Base-by-base conservation (phyloP, 2,113 vertebrate genomes). In the Enhydra lutris region DNA sequence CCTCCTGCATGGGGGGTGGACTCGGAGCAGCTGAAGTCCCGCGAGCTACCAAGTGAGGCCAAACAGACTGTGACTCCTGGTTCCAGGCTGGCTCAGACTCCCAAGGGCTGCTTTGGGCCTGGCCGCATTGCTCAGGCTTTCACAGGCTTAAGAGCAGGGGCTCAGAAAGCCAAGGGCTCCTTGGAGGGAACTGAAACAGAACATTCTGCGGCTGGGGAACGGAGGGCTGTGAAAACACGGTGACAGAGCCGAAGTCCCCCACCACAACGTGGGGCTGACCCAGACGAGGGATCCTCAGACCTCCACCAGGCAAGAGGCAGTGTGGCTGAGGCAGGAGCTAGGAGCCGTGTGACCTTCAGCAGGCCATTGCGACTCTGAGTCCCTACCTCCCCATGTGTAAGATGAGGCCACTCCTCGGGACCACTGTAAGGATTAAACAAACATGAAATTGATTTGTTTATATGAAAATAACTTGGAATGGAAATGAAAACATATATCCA, bases 401-500 rank as follows among this genome's bases (percentile, higher is more conserved):
- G 39, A 91, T 47, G 39, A 89, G 24, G n/a, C 83, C 86, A 14
- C 39, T 63, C 89, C 4, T 26, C 8, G 7, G n/a, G 21, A 17
- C 20, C 36, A 34, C n/a, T 59, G 83, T n/a, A 81, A 85, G 78
- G 82, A 81, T 36, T 81, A 85, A 95, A 85, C 63, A 74, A 79
- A 69, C 31, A 94, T 34, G 67, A 92, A 67, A 79, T 73, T 18
- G 71, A 86, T 89, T 85, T 83, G 14, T 83, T 84, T 47, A 6
- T 34, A 55, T 36, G 89, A 61, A 89, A 96, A 96, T 34, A 42
- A 42, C 50, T 91, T n/a, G 83, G 73, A 39, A 69, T 79, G 50
- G 61, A 80, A 92, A 63, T 24, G 26, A 89, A 92, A 95, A 83
- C 73, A 63, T 85, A 94, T 73, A 78, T 79, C 92, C 73, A 42